Percentiles rank a stretch among this genome's conserved stretches.
Evolutionary conservation across 2,888 invertebrate genomes (phyloP).

Genomic region (Plebejus melissa): DNA sequence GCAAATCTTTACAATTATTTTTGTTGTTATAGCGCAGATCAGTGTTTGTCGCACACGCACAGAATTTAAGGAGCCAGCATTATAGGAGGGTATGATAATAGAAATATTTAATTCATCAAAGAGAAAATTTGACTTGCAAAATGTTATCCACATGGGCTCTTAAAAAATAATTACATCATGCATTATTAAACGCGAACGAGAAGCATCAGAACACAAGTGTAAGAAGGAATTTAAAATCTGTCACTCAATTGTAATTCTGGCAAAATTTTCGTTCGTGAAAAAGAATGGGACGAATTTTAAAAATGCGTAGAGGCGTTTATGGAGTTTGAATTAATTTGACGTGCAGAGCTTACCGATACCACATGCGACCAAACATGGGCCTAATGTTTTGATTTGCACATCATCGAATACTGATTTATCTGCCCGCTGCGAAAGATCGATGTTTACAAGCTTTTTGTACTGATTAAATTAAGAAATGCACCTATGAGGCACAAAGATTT

Average conservation of each 20-base stretch:
- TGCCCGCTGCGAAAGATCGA: not conserved
- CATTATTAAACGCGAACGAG: constrained; percentile 66
- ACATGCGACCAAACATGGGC: not conserved
- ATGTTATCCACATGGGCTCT: constrained; percentile 51
- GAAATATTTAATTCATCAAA: constrained; percentile 39
- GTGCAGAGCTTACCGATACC: constrained; percentile 2
- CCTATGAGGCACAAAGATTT: not conserved
- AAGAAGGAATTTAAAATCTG: constrained; percentile 77
- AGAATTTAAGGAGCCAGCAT: not conserved
- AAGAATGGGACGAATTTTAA: constrained; percentile 58
- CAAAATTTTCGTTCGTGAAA: constrained; percentile 51
- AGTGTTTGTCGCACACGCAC: not conserved
- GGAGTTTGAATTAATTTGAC: constrained; percentile 55
- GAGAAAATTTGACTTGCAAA: constrained; percentile 45
- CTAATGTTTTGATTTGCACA: not conserved
- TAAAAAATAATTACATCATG: constrained; percentile 71
- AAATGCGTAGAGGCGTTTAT: constrained; percentile 69
- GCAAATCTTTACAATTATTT: not conserved
- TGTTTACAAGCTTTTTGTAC: constrained; percentile 16
- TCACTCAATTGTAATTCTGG: constrained; percentile 69
- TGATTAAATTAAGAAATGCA: not conserved
- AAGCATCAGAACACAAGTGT: constrained; percentile 66
- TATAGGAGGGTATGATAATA: constrained; percentile 37
- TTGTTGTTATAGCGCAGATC: not conserved
- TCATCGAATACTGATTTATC: constrained; percentile 6